phyloP scores from a whole-genome alignment of 2,113 vertebrate species.

The Entosphenus tridentatus region DNA sequence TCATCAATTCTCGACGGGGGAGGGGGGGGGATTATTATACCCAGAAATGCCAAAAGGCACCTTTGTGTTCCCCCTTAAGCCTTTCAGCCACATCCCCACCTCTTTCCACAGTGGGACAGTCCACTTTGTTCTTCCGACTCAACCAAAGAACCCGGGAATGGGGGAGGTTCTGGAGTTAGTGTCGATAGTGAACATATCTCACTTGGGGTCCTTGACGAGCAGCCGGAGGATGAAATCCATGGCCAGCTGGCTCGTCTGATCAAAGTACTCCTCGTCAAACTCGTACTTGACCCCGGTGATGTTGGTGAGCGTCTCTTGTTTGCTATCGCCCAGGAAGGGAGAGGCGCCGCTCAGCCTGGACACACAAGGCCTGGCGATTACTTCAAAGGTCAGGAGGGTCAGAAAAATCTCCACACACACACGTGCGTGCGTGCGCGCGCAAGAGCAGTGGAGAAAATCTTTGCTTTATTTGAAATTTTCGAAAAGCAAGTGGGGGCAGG shows the following conservation, averaged over 20 bases:
- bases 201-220: constrained; percentile 90
- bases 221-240: constrained; percentile 91
- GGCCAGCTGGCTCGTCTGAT: constrained; percentile 80
- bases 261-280: constrained; percentile 89
- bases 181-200: constrained; percentile 12
- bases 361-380: not conserved
- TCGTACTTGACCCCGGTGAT: constrained; percentile 88
- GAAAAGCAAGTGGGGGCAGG: no score
- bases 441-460: no score
- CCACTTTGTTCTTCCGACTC: not conserved
- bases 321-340: constrained; percentile 76
- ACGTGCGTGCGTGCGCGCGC: not conserved
- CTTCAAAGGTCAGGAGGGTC: not conserved
- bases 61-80: not conserved
- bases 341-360: constrained; percentile 63
- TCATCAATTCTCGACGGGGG: not conserved
- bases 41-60: not conserved
- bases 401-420: not conserved
- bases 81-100: not conserved
- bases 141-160: not conserved
- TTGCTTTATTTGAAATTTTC: no score
- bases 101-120: not conserved
- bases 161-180: not conserved
- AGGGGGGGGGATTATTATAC: not conserved
- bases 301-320: constrained; percentile 89